phyloP scores from a whole-genome alignment of 2,113 vertebrate species.

The Triplophysa siluroides region DNA sequence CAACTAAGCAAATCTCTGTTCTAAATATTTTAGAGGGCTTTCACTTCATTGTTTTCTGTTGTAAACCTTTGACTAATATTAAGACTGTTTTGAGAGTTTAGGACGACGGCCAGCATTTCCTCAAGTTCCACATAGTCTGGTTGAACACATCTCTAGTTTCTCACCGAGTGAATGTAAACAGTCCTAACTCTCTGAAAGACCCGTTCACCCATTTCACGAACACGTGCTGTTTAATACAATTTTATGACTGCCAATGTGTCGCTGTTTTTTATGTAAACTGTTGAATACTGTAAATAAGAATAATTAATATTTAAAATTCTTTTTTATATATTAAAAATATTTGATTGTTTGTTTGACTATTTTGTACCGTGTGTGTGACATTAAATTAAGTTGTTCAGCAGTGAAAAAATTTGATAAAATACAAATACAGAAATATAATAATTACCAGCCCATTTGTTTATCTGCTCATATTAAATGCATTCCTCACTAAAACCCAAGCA shows the following conservation, averaged over 20 bases:
- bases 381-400: background rate
- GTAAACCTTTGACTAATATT: constrained; percentile 46
- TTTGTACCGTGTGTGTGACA: constrained; percentile 12
- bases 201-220: constrained; percentile 81
- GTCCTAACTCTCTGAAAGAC: constrained; percentile 75
- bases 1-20: constrained; percentile 55
- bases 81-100: constrained; percentile 54
- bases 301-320: constrained; percentile 97
- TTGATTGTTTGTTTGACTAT: constrained; percentile 67
- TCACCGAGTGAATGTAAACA: constrained; percentile 76
- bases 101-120: constrained; percentile 30
- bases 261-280: constrained; percentile 83
- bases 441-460: background rate
- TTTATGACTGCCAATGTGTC: constrained; percentile 73
- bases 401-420: background rate
- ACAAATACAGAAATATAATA: background rate
- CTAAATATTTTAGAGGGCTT: constrained; percentile 31
- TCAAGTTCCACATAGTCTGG: constrained; percentile 45
- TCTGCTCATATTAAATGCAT: too few relatives aligned
- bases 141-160: constrained; percentile 69
- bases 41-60: constrained; percentile 15
- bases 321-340: constrained; percentile 84
- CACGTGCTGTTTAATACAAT: constrained; percentile 89
- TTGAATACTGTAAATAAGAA: constrained; percentile 98
- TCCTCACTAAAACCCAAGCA: too few relatives aligned